Evolutionary conservation across 2,797 vertebrate species (phyloP), one percentile per base, ranked within the genome.

Genomic region (Podarcis siculus): DNA sequence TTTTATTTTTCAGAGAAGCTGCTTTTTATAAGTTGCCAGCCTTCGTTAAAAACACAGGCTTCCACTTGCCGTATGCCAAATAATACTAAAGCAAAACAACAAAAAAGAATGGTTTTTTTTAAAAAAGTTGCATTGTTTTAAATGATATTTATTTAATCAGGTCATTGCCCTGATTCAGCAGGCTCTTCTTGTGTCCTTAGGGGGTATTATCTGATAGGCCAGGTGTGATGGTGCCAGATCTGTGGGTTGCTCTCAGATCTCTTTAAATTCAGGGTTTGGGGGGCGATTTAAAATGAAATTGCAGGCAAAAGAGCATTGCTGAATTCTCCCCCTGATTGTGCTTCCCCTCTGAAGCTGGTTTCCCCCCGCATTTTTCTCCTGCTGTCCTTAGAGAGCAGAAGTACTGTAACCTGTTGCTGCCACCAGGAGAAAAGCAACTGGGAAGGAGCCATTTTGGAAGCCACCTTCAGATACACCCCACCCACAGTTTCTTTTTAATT

Each of bases 161-260:
- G 66, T 8, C 23, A 23, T 67, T 67, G 66, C 25, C 25, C 7
- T 10, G 5, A 23, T 23, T 67, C 1, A 23, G 66, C 66, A 10
- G 66, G 10, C 7, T 67, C 12, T 30, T 25, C 30, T 69, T 55
- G 49, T 0, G 3, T 55, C 49, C 49, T 55, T 55, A 15, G 27
- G 23, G 32, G 67, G 77, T 93, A 27, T 69, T 91, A 19, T 90
- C 55, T 84, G 87, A 91, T 89, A 55, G 49, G 30, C 21, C 17
- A 35, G 21, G 8, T 17, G 21, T 42, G 61, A 78, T 30, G n/a
- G 23, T 13, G 58, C 8, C 25, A 37, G 7, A 12, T 17, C 32
- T n/a, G 5, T 37, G n/a, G 32, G 23, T 55, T 61, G 19, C 32
- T 83, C 42, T 19, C 32, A 80, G 15, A 21, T 73, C 15, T 55